Evolutionary conservation across 2,797 vertebrate species (phyloP).

Genomic region (Hydrolagus colliei): DNA sequence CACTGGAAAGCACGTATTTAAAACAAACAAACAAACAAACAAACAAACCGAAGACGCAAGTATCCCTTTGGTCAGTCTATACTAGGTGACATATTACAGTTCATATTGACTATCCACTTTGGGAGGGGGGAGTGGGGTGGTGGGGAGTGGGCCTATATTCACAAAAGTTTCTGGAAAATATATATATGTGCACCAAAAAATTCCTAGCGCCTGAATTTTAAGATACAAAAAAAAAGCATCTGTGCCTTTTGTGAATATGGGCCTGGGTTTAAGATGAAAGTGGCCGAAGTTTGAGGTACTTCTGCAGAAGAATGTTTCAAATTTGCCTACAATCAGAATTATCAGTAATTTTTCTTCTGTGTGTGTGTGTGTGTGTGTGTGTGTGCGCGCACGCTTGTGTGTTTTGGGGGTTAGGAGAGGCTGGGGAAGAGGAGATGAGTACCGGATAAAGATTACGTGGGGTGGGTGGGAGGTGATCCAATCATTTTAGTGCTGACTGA

Average conservation of each 20-base stretch:
- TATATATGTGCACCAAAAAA: slow-evolving; percentile 14
- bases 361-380: background rate
- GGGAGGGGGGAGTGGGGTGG: background rate
- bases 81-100: slow-evolving; percentile 2
- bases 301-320: slow-evolving; percentile 27
- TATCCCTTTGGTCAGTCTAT: slow-evolving; percentile 28
- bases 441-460: slow-evolving; percentile 9
- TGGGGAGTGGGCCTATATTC: slow-evolving; percentile 22
- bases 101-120: background rate
- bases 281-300: slow-evolving; percentile 10
- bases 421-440: background rate
- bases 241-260: slow-evolving; percentile 31
- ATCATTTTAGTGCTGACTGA: slow-evolving; percentile 24
- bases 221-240: background rate
- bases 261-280: background rate
- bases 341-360: slow-evolving; percentile 15
- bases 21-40: slow-evolving; percentile 6
- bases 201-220: background rate
- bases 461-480: background rate
- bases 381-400: no score
- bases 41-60: slow-evolving; percentile 5
- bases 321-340: slow-evolving; percentile 30
- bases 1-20: slow-evolving; percentile 30
- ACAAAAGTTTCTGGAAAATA: slow-evolving; percentile 17
- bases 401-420: background rate